Conservation (phyloP, 2,113 vertebrate species). For the Pelmatolapia mariae region DNA sequence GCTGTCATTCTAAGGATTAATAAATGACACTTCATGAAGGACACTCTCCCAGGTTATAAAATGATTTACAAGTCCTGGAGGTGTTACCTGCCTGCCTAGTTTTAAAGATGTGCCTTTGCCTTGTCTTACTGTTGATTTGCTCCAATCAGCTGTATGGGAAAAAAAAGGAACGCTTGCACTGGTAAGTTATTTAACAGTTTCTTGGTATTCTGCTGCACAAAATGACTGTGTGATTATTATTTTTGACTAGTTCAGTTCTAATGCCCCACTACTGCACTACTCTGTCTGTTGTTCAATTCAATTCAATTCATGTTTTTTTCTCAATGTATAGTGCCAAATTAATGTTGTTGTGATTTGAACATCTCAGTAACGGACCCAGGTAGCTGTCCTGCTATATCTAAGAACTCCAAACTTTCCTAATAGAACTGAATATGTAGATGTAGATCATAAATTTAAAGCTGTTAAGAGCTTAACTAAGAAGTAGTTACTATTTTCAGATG, state of each 20-base stretch:
- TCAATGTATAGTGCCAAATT: background rate
- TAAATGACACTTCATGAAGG: background rate
- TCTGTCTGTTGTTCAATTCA: background rate
- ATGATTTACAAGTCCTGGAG: background rate
- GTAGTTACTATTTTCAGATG: constrained; percentile 20
- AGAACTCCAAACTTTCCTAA: background rate
- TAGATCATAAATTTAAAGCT: background rate
- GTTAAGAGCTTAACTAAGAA: background rate
- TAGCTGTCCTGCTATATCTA: background rate
- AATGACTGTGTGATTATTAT: background rate
- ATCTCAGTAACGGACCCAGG: background rate
- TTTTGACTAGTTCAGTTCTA: constrained; percentile 11
- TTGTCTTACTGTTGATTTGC: background rate
- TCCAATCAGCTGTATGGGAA: background rate
- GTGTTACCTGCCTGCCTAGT: background rate
- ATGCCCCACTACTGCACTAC: background rate
- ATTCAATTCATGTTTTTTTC: background rate
- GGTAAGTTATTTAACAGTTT: constrained; percentile 12
- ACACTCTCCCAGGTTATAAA: background rate
- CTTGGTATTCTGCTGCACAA: background rate
- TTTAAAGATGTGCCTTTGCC: background rate
- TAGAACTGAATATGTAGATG: background rate
- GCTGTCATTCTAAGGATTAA: background rate
- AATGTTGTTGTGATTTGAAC: background rate
- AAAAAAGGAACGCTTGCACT: constrained; percentile 1